A percentile compares a stretch with the other conserved stretches of the same genome.
phyloP scores from a whole-genome alignment of 2,888 invertebrate species.

The Cheilosia vulpina region DNA sequence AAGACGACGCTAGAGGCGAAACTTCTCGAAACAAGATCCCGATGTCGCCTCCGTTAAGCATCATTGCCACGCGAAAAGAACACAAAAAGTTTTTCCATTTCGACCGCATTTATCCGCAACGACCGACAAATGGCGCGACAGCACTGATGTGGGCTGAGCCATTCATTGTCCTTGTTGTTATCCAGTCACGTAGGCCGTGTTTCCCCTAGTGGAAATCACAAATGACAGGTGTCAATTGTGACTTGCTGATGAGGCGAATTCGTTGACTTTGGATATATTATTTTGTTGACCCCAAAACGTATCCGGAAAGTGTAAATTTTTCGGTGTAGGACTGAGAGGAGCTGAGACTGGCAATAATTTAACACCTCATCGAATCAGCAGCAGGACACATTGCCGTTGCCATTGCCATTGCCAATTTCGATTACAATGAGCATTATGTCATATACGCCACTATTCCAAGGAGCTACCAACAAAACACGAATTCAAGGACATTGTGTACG shows the following conservation, averaged over 20 bases:
- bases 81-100: conserved; percentile 66
- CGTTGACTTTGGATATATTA: background rate
- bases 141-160: conserved; percentile 18
- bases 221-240: conserved; percentile 67
- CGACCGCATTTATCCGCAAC: conserved; percentile 26
- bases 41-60: conserved; percentile 61
- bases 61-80: conserved; percentile 52
- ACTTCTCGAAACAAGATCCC: conserved; percentile 42
- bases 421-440: too few relatives aligned
- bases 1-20: background rate
- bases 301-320: background rate
- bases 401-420: too few relatives aligned
- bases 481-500: background rate
- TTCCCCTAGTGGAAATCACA: conserved; percentile 11
- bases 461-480: too few relatives aligned
- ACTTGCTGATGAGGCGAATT: conserved; percentile 35
- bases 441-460: background rate
- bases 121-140: conserved; percentile 7
- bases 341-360: background rate
- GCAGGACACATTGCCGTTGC: too few relatives aligned
- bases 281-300: background rate
- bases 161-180: conserved; percentile 11
- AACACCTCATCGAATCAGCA: too few relatives aligned
- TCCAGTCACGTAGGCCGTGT: conserved; percentile 49
- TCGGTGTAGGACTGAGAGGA: too few relatives aligned